phyloP scores from a whole-genome alignment of 2,797 vertebrate genomes.

The Periophthalmus magnuspinnatus region DNA sequence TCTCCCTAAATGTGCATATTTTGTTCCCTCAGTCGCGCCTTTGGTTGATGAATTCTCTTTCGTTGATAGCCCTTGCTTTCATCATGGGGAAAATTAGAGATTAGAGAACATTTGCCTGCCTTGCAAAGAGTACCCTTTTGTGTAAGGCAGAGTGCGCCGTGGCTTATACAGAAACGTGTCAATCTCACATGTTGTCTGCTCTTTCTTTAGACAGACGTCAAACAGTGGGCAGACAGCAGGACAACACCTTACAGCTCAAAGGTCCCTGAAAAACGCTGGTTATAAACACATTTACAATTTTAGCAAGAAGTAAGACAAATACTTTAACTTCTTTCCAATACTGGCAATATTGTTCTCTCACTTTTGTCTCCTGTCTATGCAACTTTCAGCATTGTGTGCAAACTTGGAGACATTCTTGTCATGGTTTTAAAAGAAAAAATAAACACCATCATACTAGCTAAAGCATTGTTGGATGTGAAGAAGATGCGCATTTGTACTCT shows the following conservation, averaged over 20 bases:
- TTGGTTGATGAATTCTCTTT: slow-evolving; percentile 7
- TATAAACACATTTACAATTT: background rate
- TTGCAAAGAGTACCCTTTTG: background rate
- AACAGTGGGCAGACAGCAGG: background rate
- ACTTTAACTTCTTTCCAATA: background rate
- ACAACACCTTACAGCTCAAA: background rate
- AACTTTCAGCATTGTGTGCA: background rate
- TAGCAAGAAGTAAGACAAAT: background rate
- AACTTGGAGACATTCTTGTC: background rate
- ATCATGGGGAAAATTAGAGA: background rate
- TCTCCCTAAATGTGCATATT: background rate
- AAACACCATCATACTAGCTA: background rate
- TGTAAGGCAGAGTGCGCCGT: background rate
- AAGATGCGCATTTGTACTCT: background rate
- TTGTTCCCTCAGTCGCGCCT: background rate
- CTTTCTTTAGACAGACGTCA: background rate
- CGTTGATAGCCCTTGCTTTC: background rate
- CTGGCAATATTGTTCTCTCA: background rate
- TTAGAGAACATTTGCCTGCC: background rate
- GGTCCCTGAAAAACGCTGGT: background rate
- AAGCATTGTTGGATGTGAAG: background rate
- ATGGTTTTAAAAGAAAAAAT: background rate
- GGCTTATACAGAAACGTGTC: background rate
- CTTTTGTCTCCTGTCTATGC: background rate
- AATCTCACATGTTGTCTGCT: background rate